phyloP scores from a whole-genome alignment of 2,888 invertebrate species.

The Erebia ligea region DNA sequence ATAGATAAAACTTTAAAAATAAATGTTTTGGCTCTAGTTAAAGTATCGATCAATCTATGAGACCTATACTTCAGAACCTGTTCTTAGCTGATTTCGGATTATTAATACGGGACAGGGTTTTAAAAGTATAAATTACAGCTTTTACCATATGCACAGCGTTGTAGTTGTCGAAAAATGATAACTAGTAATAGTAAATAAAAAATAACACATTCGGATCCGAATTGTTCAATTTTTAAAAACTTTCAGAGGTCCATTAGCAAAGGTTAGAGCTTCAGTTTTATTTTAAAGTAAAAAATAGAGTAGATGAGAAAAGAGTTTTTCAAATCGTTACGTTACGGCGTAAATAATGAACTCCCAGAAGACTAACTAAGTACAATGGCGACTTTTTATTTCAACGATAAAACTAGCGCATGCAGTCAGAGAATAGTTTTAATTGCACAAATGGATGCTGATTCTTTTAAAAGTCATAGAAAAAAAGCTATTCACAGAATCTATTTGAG shows the following conservation, averaged over 20 bases:
- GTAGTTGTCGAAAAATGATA: too few relatives aligned
- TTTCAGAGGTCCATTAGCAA: neutral
- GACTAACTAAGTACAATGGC: slow-evolving; percentile 26
- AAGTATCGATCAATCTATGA: too few relatives aligned
- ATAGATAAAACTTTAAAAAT: too few relatives aligned
- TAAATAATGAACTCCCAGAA: slow-evolving; percentile 27
- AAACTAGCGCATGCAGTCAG: slow-evolving; percentile 23
- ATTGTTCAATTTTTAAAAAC: neutral
- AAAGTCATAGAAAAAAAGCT: slow-evolving; percentile 15
- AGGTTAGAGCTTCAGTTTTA: slow-evolving; percentile 1
- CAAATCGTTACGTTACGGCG: slow-evolving; percentile 14
- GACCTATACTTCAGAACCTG: too few relatives aligned
- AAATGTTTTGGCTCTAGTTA: too few relatives aligned
- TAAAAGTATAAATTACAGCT: too few relatives aligned
- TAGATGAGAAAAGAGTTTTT: slow-evolving; percentile 18
- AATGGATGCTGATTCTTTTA: slow-evolving; percentile 29
- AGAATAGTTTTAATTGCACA: slow-evolving; percentile 38
- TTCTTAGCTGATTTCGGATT: too few relatives aligned
- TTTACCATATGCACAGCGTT: too few relatives aligned
- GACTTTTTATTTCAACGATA: slow-evolving; percentile 29
- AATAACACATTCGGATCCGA: neutral
- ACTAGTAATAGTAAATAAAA: too few relatives aligned
- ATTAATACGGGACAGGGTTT: too few relatives aligned
- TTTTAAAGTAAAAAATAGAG: slow-evolving; percentile 1
- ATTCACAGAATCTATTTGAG: slow-evolving; percentile 20